These are phyloP conservation scores for Spodoptera picta DNA, from an alignment of 2,888 invertebrate species.

Conservation along the genomic window DNA sequence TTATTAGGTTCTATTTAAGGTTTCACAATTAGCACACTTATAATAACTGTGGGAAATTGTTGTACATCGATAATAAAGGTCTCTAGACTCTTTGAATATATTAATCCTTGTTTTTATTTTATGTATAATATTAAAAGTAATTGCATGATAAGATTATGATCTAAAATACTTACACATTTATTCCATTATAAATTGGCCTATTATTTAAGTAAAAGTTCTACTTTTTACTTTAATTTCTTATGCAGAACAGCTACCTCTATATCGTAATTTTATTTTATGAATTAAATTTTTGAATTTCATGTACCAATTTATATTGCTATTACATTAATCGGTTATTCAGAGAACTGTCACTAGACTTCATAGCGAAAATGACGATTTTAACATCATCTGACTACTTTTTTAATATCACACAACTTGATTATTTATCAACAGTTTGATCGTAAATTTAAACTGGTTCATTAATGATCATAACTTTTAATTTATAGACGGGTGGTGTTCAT, in stretches of 20 bases:
- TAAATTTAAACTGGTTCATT: constrained; percentile 84
- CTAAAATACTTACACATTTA: too few species aligned
- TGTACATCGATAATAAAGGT: too few species aligned
- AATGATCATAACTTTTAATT: constrained; percentile 83
- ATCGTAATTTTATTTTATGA: constrained; percentile 48
- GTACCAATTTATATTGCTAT: constrained; percentile 54
- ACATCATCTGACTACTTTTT: constrained; percentile 73
- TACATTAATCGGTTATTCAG: constrained; percentile 63
- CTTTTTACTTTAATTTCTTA: constrained; percentile 38
- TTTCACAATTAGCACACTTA: too few species aligned
- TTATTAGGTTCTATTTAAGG: too few species aligned
- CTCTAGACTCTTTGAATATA: too few species aligned
- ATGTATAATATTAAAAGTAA: too few species aligned
- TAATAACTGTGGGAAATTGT: too few species aligned
- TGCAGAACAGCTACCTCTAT: constrained; percentile 28
- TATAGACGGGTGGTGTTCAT: constrained; percentile 72
- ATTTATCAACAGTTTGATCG: constrained; percentile 77
- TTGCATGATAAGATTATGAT: too few species aligned
- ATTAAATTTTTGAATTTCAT: constrained; percentile 59
- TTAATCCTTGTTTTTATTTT: too few species aligned
- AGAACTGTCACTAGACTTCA: constrained; percentile 59
- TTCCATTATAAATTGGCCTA: constrained; percentile 27
- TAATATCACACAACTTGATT: constrained; percentile 70
- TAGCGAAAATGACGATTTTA: constrained; percentile 65
- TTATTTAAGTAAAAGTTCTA: constrained; percentile 23